Percentiles rank a stretch among this genome's conserved stretches.
phyloP scores from a whole-genome alignment of 2,113 vertebrate genomes.

The Sclerurus mexicanus region DNA sequence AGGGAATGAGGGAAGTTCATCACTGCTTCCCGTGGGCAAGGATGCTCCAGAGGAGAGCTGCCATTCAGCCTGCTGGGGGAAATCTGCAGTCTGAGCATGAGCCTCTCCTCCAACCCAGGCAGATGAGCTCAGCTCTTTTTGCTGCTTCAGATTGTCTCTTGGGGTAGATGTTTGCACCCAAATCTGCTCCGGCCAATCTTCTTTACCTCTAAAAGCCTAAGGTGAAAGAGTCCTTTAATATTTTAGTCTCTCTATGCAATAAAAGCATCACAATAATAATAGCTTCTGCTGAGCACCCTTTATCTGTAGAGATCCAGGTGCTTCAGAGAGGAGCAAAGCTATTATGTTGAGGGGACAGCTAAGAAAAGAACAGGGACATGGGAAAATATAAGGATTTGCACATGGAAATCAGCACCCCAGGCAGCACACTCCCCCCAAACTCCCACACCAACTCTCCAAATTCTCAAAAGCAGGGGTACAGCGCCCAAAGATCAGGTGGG shows the following conservation, averaged over 20 bases:
- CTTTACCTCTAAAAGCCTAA: neutral
- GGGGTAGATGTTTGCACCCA: constrained; percentile 6
- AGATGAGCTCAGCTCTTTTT: neutral
- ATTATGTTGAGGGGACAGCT: constrained; percentile 8
- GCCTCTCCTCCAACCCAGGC: neutral
- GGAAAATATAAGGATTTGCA: neutral
- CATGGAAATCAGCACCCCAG: neutral
- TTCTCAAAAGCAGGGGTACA: neutral
- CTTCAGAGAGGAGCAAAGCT: constrained; percentile 44
- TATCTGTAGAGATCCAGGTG: constrained; percentile 45
- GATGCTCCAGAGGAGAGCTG: neutral
- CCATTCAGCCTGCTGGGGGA: neutral
- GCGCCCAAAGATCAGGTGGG: neutral
- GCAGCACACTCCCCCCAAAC: neutral
- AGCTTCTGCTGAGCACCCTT: constrained; percentile 44
- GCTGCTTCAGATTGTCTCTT: neutral
- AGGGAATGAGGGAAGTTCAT: neutral
- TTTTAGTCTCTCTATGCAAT: constrained; percentile 23
- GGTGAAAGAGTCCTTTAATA: constrained; percentile 34
- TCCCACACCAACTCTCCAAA: neutral
- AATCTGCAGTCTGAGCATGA: neutral
- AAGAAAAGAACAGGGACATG: neutral
- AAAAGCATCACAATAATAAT: constrained; percentile 56
- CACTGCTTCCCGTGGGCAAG: neutral
- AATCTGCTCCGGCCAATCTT: neutral